Evolutionary conservation across 2,113 vertebrate species (phyloP).

Genomic region (Jaculus jaculus): DNA sequence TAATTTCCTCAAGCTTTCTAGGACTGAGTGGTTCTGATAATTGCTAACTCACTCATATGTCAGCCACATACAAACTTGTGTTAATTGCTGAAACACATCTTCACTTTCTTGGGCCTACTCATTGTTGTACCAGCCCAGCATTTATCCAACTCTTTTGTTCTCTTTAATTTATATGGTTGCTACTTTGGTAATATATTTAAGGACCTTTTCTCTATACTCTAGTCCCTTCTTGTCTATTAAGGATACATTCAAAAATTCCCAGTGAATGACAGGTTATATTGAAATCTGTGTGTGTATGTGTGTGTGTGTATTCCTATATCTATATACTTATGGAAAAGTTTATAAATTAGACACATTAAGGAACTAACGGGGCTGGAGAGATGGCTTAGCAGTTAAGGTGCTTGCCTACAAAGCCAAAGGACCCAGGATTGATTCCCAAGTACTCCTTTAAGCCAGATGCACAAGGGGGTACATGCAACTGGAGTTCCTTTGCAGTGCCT

Average conservation of each 20-base stretch:
- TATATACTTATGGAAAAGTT: neutral
- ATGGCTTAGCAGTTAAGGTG: no score
- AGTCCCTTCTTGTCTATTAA: no score
- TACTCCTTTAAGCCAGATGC: no score
- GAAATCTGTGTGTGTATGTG: neutral
- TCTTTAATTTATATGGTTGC: constrained; percentile 35
- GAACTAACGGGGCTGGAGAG: no score
- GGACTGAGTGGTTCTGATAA: neutral
- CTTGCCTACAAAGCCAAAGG: no score
- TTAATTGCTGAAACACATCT: constrained; percentile 36
- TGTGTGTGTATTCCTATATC: neutral
- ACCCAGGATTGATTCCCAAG: no score
- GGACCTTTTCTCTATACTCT: neutral
- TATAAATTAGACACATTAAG: neutral
- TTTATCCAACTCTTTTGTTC: constrained; percentile 53
- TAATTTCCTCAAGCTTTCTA: constrained; percentile 25
- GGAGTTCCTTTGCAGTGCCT: no score
- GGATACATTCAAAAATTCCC: neutral
- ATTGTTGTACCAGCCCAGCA: constrained; percentile 27
- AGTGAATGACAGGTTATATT: neutral
- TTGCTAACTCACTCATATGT: neutral
- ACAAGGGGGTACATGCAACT: no score
- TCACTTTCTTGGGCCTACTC: constrained; percentile 17
- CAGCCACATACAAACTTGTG: neutral
- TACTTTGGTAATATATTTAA: neutral